These are phyloP conservation scores for Distichodus sexfasciatus DNA, from an alignment of 2,797 vertebrate genomes.

Conservation along the genomic window DNA sequence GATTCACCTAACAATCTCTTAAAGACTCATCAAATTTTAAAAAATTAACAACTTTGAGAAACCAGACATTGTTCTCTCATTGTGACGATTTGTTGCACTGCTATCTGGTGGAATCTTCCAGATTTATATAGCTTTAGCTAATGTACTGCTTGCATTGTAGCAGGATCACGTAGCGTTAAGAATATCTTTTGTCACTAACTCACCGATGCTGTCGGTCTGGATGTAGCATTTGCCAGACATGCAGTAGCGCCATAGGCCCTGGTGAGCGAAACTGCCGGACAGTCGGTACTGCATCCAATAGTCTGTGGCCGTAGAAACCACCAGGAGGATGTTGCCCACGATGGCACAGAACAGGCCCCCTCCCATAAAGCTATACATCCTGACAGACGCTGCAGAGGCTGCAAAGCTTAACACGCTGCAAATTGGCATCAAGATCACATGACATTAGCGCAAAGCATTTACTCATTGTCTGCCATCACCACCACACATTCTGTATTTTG, in stretches of 20 bases:
- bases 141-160: no score
- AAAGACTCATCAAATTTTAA: no score
- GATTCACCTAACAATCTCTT: no score
- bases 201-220: constrained; percentile 76
- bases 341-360: constrained; percentile 77
- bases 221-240: constrained; percentile 73
- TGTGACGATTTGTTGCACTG: no score
- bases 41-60: no score
- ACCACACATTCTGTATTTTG: background rate
- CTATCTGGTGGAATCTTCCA: no score
- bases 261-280: constrained; percentile 71
- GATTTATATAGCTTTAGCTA: no score
- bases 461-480: background rate
- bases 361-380: constrained; percentile 78
- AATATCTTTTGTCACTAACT: constrained; percentile 32
- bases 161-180: no score
- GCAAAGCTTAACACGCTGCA: constrained; percentile 52
- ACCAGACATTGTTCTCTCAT: no score
- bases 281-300: constrained; percentile 80
- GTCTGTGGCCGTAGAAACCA: constrained; percentile 72
- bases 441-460: background rate
- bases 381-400: constrained; percentile 53
- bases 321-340: constrained; percentile 73
- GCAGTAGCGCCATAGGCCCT: constrained; percentile 78
- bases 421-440: background rate